Base-by-base conservation (phyloP, 2,113 vertebrate species). In the Falco punctatus region DNA sequence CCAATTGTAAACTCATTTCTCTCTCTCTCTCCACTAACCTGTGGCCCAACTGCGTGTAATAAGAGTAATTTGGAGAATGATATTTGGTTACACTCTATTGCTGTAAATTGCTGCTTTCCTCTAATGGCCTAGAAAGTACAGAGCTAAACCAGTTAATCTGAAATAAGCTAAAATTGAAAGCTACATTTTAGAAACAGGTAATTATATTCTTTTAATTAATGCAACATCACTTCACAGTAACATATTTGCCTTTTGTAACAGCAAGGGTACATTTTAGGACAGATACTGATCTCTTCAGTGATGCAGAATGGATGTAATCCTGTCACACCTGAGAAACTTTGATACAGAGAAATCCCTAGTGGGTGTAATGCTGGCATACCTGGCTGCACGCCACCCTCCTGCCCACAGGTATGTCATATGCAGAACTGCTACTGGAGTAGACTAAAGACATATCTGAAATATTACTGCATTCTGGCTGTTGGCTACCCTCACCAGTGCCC, bases 71-170 rank as follows among this genome's bases (percentile, higher is more conserved):
- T 94, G 79, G 80, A 93, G 74, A 91, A 81, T 61, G 51, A 75
- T 79, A 66, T 91, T 95, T 92, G 81, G 81, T 95, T 97, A 94
- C 78, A 91, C 46, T 90, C 87, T 85, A 51, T 84, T 93, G 87
- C 96, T 92, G 46, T 88, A 95, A 97, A 96, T 95, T 91, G 61
- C 78, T 80, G 40, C 71, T 95, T 89, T 94, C 61, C 81, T 93
- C 74, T 81, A 94, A 91, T 58, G 57, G 81, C 61, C 80, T 94
- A 61, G 86, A 90, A 85, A 95, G 54, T 38, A 90, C 38, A 58
- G 74, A 89, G 71, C 74, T 87, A 93, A 97, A 89, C 38, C 59
- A 79, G 59, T 79, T 96, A 95, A 87, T 86, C 71, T 81, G 58
- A 95, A 95, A 83, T 66, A 83, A 88, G 14, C 32, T 78, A 75